phyloP scores from a whole-genome alignment of 2,888 invertebrate genomes.

The Sthenelais limicola region DNA sequence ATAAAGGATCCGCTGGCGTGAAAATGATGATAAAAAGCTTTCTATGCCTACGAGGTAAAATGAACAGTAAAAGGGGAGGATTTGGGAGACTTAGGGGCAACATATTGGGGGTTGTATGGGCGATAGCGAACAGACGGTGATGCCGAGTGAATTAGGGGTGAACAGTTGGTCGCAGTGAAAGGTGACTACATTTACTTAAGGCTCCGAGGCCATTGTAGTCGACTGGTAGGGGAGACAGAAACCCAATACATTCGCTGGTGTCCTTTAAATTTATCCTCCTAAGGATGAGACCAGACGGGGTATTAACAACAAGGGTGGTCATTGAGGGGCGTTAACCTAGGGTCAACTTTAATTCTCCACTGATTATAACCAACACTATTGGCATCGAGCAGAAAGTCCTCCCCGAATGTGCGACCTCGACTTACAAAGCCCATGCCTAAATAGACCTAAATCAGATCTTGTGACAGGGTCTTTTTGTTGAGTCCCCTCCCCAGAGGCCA shows the following conservation, averaged over 20 bases:
- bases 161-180: neutral
- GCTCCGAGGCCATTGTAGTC: slow-evolving; percentile 11
- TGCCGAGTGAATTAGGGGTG: neutral
- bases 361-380: neutral
- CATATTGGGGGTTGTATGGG: slow-evolving; percentile 20
- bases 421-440: neutral
- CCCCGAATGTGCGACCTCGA: neutral
- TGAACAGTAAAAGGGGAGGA: neutral
- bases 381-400: neutral
- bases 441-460: slow-evolving; percentile 29
- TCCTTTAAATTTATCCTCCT: neutral
- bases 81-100: neutral
- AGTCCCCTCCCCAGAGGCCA: neutral
- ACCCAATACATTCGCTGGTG: slow-evolving; percentile 13
- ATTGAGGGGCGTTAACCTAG: slow-evolving; percentile 1
- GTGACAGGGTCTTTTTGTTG: neutral
- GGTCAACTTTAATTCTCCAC: slow-evolving; percentile 30
- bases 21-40: no score
- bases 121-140: slow-evolving; percentile 21
- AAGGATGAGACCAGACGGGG: slow-evolving; percentile 17
- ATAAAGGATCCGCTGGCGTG: no score
- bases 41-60: no score
- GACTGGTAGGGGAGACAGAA: neutral
- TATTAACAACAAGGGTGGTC: slow-evolving; percentile 4
- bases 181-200: neutral